Conservation (phyloP, 2,797 vertebrate genomes). For the Bradypus variegatus region DNA sequence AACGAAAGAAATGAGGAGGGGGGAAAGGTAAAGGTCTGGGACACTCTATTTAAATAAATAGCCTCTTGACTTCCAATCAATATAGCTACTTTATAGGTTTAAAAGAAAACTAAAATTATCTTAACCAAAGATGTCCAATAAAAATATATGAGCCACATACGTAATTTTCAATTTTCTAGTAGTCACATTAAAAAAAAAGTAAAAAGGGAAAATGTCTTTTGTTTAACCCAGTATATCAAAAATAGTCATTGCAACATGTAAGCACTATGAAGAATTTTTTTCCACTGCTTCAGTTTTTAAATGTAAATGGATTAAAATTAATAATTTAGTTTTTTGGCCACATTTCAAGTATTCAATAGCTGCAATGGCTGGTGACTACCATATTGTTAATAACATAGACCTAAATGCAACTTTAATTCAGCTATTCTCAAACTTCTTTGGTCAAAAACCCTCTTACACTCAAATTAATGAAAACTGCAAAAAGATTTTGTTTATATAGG, state of each 20-base stretch:
- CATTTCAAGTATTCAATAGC: neutral
- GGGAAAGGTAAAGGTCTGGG: neutral
- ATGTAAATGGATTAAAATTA: neutral
- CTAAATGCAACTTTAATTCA: neutral
- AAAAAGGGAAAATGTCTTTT: neutral
- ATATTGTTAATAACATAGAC: neutral
- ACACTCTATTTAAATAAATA: neutral
- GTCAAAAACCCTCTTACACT: neutral
- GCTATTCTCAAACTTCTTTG: slow-evolving; percentile 5
- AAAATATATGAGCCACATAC: neutral
- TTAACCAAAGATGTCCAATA: neutral
- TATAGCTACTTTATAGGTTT: neutral
- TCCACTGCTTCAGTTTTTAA: neutral
- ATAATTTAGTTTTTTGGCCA: slow-evolving; percentile 16
- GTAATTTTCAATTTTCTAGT: slow-evolving; percentile 5
- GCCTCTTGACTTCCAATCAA: neutral
- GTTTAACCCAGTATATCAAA: neutral
- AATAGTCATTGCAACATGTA: neutral
- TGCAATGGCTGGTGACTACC: neutral
- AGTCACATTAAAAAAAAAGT: neutral
- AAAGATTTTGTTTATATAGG: neutral
- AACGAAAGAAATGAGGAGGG: neutral
- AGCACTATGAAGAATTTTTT: neutral
- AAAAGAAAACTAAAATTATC: neutral
- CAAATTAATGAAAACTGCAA: neutral